Conservation (phyloP, 1,140 invertebrate genomes). For the Radopholus similis region DNA sequence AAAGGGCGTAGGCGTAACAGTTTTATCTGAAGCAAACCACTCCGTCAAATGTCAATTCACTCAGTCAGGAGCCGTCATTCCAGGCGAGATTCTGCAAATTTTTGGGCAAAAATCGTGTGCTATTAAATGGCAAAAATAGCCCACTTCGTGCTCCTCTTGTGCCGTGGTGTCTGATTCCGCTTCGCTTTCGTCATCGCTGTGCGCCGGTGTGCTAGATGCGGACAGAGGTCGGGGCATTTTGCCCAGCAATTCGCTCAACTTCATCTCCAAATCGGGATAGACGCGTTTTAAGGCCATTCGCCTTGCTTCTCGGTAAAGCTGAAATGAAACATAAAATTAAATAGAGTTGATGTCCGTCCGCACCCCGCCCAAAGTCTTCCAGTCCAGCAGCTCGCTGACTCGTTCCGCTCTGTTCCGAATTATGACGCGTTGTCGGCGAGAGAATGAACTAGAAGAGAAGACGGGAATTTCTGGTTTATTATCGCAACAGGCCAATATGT, state of each 20-base stretch:
- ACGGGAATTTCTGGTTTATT: conserved; percentile 66
- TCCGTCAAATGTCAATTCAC: neutral
- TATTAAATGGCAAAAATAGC: neutral
- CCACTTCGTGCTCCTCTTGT: conserved; percentile 48
- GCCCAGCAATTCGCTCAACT: conserved; percentile 44
- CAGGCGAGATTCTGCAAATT: conserved; percentile 16
- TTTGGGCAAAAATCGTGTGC: neutral
- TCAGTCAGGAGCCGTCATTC: conserved; percentile 1
- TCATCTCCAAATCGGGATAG: conserved; percentile 57
- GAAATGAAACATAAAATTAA: conserved; percentile 14
- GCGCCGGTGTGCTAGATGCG: conserved; percentile 45
- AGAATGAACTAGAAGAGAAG: conserved; percentile 77
- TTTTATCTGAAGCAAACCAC: neutral
- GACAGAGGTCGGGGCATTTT: conserved; percentile 51
- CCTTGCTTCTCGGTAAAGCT: conserved; percentile 57
- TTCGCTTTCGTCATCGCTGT: conserved; percentile 38
- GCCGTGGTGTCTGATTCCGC: conserved; percentile 43
- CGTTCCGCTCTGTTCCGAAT: conserved; percentile 95
- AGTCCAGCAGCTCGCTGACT: conserved; percentile 92
- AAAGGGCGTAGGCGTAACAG: neutral
- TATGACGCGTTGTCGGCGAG: conserved; percentile 90
- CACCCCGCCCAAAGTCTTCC: conserved; percentile 76
- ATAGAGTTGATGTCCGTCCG: neutral
- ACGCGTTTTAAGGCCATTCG: conserved; percentile 52
- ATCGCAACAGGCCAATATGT: conserved; percentile 35